Evolutionary conservation across 2,113 vertebrate species (phyloP).

Genomic region (Lonchura striata): DNA sequence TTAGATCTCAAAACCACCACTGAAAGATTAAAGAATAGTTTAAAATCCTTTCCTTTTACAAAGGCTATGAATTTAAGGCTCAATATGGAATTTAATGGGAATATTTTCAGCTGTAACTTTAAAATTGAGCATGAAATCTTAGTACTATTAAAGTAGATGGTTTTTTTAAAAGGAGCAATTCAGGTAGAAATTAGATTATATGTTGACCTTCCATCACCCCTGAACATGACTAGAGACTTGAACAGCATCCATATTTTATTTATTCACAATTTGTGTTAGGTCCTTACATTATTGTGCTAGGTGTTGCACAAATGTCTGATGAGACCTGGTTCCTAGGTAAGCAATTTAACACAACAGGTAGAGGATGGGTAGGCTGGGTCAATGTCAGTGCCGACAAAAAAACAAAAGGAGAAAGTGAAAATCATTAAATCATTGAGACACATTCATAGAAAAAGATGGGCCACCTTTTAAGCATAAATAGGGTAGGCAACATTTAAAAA

Average conservation of each 20-base stretch:
- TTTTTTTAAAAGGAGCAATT: background rate
- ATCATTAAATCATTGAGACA: background rate
- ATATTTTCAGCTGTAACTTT: background rate
- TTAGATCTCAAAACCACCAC: background rate
- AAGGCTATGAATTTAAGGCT: background rate
- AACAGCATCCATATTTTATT: background rate
- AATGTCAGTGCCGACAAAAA: background rate
- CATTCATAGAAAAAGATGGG: background rate
- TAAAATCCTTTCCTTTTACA: background rate
- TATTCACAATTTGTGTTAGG: background rate
- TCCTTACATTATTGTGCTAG: background rate
- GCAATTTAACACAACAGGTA: background rate
- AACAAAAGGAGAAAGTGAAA: background rate
- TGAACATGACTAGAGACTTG: background rate
- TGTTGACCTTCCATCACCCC: background rate
- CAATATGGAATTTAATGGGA: background rate
- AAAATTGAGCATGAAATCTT: background rate
- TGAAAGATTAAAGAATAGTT: background rate
- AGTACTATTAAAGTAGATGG: background rate
- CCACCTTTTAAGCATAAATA: background rate
- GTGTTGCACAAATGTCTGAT: background rate
- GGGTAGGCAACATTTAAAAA: background rate
- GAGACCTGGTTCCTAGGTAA: background rate
- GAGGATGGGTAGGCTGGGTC: background rate
- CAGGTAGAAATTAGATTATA: background rate